Conservation (phyloP, 2,888 invertebrate genomes). For the Andrena bicolor region DNA sequence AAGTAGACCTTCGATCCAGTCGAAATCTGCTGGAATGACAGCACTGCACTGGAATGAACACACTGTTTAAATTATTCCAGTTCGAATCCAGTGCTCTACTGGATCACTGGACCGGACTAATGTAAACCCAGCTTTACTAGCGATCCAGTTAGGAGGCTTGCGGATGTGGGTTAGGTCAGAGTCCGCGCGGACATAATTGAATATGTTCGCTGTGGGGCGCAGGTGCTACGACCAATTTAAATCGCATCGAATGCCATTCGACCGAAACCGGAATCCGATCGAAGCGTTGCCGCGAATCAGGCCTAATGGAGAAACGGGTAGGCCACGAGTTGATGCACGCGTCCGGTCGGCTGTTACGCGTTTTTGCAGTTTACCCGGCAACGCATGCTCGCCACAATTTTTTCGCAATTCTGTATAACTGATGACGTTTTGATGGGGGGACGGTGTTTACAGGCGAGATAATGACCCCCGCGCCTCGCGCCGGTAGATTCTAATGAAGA, state of each 20-base stretch:
- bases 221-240: slow-evolving; percentile 32
- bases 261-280: slow-evolving; percentile 24
- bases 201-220: background rate
- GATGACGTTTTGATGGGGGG: slow-evolving; percentile 51
- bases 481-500: slow-evolving; percentile 44
- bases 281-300: slow-evolving; percentile 16
- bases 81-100: too few species aligned
- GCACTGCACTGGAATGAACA: too few species aligned
- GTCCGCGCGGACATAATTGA: background rate
- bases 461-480: slow-evolving; percentile 25
- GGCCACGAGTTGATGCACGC: slow-evolving; percentile 26
- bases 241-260: slow-evolving; percentile 8
- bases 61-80: too few species aligned
- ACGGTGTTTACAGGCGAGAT: slow-evolving; percentile 48
- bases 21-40: too few species aligned
- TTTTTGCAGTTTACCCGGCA: slow-evolving; percentile 49
- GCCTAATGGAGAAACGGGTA: slow-evolving; percentile 44
- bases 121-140: too few species aligned
- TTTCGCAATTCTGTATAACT: slow-evolving; percentile 48
- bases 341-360: slow-evolving; percentile 44
- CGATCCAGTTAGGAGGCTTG: slow-evolving; percentile 17
- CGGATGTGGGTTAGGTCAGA: slow-evolving; percentile 33
- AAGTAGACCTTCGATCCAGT: too few species aligned
- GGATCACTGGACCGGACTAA: too few species aligned
- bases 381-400: slow-evolving; percentile 45